Conservation (phyloP, 2,888 invertebrate species). For the Limnephilus lunatus region DNA sequence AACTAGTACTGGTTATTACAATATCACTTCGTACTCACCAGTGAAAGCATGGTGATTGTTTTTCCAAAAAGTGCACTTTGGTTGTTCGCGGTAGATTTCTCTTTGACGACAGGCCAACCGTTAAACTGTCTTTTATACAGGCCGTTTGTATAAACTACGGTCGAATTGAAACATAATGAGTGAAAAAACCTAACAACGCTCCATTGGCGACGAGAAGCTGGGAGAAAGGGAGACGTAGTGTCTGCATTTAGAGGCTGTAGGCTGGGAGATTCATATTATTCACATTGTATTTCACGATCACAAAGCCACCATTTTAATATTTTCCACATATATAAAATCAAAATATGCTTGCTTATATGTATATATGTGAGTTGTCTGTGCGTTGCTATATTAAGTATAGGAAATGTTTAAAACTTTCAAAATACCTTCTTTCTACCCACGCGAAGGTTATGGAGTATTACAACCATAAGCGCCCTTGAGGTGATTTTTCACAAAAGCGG, state of each 20-base stretch:
- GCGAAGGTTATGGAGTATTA: too few relatives aligned
- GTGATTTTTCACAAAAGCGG: too few relatives aligned
- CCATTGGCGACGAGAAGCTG: neutral
- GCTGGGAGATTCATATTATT: neutral
- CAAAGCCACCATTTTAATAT: too few relatives aligned
- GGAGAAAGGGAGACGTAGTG: neutral
- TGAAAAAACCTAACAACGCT: conserved; percentile 37
- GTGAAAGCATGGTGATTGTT: conserved; percentile 43
- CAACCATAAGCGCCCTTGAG: too few relatives aligned
- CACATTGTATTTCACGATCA: too few relatives aligned
- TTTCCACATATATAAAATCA: too few relatives aligned
- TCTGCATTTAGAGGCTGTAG: neutral
- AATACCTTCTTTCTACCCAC: too few relatives aligned
- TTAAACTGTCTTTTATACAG: conserved; percentile 50
- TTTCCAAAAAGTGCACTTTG: conserved; percentile 36
- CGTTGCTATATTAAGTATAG: too few relatives aligned
- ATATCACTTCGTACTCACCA: conserved; percentile 47
- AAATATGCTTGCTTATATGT: too few relatives aligned
- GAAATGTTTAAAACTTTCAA: too few relatives aligned
- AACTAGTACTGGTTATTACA: neutral
- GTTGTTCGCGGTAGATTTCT: conserved; percentile 25
- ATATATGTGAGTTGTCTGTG: too few relatives aligned
- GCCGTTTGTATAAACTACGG: conserved; percentile 7
- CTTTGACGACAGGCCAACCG: conserved; percentile 34
- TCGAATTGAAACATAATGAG: conserved; percentile 3